Evolutionary conservation across 2,113 vertebrate species (phyloP).

Genomic region (Seriola rivoliana): DNA sequence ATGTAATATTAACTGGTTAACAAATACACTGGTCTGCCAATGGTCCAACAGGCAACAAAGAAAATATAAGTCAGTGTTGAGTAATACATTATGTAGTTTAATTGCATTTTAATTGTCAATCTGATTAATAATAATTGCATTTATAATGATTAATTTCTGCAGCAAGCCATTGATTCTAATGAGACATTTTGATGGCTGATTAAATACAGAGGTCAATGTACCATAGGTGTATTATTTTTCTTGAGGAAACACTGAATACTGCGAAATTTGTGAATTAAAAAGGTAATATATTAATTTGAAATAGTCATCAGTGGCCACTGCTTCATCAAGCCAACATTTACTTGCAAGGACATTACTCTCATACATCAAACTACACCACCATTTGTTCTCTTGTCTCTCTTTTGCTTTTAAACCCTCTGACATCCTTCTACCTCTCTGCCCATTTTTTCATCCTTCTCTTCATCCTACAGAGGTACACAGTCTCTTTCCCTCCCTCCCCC

Average conservation of each 20-base stretch:
- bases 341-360: background rate
- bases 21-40: background rate
- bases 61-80: conserved; percentile 13
- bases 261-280: background rate
- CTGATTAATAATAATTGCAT: conserved; percentile 37
- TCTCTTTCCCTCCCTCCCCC: conserved; percentile 35
- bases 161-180: conserved; percentile 2
- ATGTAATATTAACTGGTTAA: conserved; percentile 1
- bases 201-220: background rate
- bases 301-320: background rate
- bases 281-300: background rate
- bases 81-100: conserved; percentile 29
- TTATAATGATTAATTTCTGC: conserved; percentile 18
- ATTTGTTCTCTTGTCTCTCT: background rate
- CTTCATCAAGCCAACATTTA: background rate
- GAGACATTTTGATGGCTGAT: conserved; percentile 8
- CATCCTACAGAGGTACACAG: conserved; percentile 12
- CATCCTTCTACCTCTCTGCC: conserved; percentile 13
- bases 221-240: background rate
- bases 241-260: background rate
- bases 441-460: conserved; percentile 10
- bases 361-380: background rate
- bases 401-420: background rate
- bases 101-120: conserved; percentile 48
- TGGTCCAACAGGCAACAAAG: background rate